phyloP scores from a whole-genome alignment of 2,888 invertebrate genomes.

The Scaptomyza polygonia region DNA sequence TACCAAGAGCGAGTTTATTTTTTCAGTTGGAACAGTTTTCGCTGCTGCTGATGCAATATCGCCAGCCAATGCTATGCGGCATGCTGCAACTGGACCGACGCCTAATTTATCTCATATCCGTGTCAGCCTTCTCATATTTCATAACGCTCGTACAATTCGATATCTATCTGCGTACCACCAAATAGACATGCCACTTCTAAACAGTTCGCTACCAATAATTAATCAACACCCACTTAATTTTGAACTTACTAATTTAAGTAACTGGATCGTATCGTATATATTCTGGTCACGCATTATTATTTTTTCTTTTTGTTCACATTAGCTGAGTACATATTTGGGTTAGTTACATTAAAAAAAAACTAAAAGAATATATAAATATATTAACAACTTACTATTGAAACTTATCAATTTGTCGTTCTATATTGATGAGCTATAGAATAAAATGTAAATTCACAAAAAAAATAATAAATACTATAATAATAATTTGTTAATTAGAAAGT shows the following conservation, averaged over 20 bases:
- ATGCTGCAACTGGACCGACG: constrained; percentile 69
- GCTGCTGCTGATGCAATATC: constrained; percentile 50
- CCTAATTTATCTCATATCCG: constrained; percentile 69
- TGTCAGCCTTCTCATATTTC: constrained; percentile 74
- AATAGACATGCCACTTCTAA: constrained; percentile 4
- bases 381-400: too few relatives aligned
- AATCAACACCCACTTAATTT: constrained; percentile 5
- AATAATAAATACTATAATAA: too few relatives aligned
- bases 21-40: constrained; percentile 72
- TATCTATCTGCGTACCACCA: constrained; percentile 51
- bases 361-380: too few relatives aligned
- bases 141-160: constrained; percentile 79
- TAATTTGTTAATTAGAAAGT: too few relatives aligned
- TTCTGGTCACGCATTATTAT: constrained; percentile 2
- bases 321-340: too few relatives aligned
- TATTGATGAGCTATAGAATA: too few relatives aligned
- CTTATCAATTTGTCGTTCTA: too few relatives aligned
- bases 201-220: background rate
- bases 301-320: background rate
- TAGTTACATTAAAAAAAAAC: too few relatives aligned
- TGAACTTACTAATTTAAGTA: constrained; percentile 26
- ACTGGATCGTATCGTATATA: constrained; percentile 16
- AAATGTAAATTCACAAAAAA: too few relatives aligned
- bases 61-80: constrained; percentile 68
- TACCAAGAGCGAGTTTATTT: background rate